Evolutionary conservation across 2,888 invertebrate genomes (phyloP).

Genomic region (Drosophila setosimentum): DNA sequence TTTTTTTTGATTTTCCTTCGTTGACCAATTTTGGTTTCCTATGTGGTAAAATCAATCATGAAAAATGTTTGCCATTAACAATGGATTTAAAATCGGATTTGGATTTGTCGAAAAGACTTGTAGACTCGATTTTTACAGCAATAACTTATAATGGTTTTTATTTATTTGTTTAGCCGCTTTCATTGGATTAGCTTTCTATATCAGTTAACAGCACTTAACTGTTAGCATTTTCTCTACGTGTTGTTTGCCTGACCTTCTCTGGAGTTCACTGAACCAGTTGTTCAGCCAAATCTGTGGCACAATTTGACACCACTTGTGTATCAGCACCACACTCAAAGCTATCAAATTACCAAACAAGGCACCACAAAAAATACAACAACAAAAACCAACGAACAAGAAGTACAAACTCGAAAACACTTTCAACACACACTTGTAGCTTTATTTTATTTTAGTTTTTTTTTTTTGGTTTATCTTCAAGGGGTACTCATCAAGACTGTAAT

Average conservation of each 20-base stretch:
- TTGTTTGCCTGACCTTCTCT: conserved; percentile 44
- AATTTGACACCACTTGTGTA: conserved; percentile 65
- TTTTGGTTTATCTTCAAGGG: conserved; percentile 13
- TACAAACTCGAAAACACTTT: conserved; percentile 53
- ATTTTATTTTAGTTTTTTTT: neutral
- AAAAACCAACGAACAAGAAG: neutral
- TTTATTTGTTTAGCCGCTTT: conserved; percentile 9
- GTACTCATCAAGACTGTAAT: conserved; percentile 63
- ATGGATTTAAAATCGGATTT: conserved; percentile 69
- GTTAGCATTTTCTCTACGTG: conserved; percentile 23
- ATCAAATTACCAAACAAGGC: conserved; percentile 64
- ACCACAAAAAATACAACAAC: neutral
- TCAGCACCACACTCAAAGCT: conserved; percentile 36
- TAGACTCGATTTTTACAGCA: neutral
- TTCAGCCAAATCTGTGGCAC: conserved; percentile 59
- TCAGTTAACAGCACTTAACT: conserved; percentile 19
- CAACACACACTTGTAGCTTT: conserved; percentile 26
- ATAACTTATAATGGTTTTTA: neutral
- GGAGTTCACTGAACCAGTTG: conserved; percentile 62
- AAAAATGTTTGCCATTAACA: conserved; percentile 70
- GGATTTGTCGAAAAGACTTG: conserved; percentile 47
- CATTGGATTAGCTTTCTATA: conserved; percentile 49
- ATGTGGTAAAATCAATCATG: conserved; percentile 70
- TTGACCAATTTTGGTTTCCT: conserved; percentile 51
- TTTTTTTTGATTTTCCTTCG: conserved; percentile 27